Percentiles rank a stretch among this genome's conserved stretches.
Conservation (phyloP, 2,797 vertebrate genomes). For the Chrysolophus pictus region DNA sequence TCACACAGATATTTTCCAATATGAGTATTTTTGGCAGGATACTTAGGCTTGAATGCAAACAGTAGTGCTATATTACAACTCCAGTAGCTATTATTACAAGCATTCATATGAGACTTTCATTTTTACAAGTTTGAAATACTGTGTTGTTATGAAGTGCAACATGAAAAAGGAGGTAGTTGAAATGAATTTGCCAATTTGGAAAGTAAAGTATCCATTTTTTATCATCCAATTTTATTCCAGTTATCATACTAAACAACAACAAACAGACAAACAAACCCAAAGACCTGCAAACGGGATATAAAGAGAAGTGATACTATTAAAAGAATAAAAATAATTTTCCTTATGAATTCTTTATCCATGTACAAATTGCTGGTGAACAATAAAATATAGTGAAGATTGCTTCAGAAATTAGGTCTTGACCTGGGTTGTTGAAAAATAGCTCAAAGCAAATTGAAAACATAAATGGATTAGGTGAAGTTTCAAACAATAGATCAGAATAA, state of each 20-base stretch:
- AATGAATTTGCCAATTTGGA: slow-evolving; percentile 42
- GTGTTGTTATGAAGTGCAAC: slow-evolving; percentile 38
- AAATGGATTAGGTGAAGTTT: slow-evolving; percentile 80
- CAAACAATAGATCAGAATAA: slow-evolving; percentile 81
- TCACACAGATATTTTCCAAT: slow-evolving; percentile 1
- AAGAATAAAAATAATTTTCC: slow-evolving; percentile 74
- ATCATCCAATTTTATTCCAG: slow-evolving; percentile 53
- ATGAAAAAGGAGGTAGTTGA: slow-evolving; percentile 32
- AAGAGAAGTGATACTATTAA: slow-evolving; percentile 46
- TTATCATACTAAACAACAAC: not conserved
- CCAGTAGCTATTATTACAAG: slow-evolving; percentile 34
- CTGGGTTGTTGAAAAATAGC: slow-evolving; percentile 85
- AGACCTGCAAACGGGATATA: slow-evolving; percentile 26
- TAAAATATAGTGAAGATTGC: slow-evolving; percentile 78
- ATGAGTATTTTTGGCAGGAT: slow-evolving; percentile 13
- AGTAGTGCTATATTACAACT: slow-evolving; percentile 14
- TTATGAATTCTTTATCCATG: slow-evolving; percentile 86
- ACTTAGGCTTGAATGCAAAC: slow-evolving; percentile 34
- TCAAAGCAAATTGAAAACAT: slow-evolving; percentile 85
- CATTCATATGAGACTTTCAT: slow-evolving; percentile 35
- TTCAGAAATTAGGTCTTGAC: slow-evolving; percentile 86
- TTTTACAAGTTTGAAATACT: slow-evolving; percentile 32
- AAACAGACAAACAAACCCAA: not conserved
- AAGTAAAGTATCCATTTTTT: slow-evolving; percentile 48
- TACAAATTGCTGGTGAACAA: slow-evolving; percentile 76